These are phyloP conservation scores for Diarsia rubi DNA, from an alignment of 2,888 invertebrate species.

Conservation along the genomic window DNA sequence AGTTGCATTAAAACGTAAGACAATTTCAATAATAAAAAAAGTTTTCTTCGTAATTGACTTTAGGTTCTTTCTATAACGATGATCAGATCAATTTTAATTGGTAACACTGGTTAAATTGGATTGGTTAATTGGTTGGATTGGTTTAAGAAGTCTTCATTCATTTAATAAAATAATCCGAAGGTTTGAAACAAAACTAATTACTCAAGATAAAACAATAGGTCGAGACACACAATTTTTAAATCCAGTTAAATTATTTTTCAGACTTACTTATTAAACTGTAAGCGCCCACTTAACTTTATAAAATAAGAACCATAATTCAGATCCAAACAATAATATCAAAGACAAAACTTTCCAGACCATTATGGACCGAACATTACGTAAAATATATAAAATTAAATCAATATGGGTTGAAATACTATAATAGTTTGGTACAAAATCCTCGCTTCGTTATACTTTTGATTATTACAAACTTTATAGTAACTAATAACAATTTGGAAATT, in stretches of 20 bases:
- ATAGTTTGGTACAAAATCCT: constrained; percentile 12
- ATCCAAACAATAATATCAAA: constrained; percentile 49
- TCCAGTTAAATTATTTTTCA: constrained; percentile 7
- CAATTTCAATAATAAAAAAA: not conserved
- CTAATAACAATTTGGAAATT: constrained; percentile 22
- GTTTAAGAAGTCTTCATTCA: not conserved
- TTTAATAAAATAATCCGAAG: not conserved
- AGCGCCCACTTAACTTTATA: constrained; percentile 20
- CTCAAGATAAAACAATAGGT: not conserved
- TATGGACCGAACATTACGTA: constrained; percentile 13
- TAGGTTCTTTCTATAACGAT: no score
- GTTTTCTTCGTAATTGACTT: not conserved
- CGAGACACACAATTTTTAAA: not conserved
- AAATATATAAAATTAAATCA: constrained; percentile 38
- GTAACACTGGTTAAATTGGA: no score
- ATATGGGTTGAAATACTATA: constrained; percentile 17
- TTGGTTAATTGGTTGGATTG: no score
- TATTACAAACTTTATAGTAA: constrained; percentile 19
- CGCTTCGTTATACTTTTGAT: not conserved
- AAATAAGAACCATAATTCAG: constrained; percentile 39
- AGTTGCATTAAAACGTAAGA: not conserved
- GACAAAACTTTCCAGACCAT: constrained; percentile 57
- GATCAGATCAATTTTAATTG: no score
- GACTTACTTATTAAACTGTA: constrained; percentile 3
- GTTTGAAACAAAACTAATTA: not conserved